These are phyloP conservation scores for Neosilurus hyrtlii DNA, from an alignment of 2,797 vertebrate genomes.

Conservation along the genomic window DNA sequence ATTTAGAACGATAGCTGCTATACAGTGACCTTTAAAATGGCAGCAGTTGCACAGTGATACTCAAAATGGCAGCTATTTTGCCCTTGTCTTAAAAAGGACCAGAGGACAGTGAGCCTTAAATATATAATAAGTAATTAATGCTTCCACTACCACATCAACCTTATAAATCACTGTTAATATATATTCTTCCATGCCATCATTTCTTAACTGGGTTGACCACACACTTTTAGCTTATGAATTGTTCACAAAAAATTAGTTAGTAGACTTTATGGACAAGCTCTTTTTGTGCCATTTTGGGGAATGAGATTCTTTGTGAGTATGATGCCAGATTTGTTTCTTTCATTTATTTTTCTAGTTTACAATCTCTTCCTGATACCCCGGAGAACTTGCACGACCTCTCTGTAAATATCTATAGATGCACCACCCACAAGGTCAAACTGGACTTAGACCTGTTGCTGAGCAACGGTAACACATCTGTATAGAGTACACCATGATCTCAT, in stretches of 20 bases:
- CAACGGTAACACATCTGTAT: slow-evolving; percentile 74
- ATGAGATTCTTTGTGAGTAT: neutral
- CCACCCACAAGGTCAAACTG: slow-evolving; percentile 57
- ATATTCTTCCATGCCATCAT: too few relatives aligned
- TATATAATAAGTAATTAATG: neutral
- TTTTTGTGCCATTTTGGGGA: neutral
- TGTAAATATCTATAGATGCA: slow-evolving; percentile 60
- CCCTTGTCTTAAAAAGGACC: neutral
- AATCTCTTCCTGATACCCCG: neutral
- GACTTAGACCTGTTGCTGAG: slow-evolving; percentile 79
- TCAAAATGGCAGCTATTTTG: neutral
- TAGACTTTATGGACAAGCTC: neutral
- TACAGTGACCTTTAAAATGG: neutral
- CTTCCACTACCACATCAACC: neutral
- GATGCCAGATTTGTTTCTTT: neutral
- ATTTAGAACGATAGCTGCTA: neutral
- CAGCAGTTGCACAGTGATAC: neutral
- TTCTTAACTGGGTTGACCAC: too few relatives aligned
- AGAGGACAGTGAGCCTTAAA: too few relatives aligned
- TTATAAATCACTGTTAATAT: too few relatives aligned
- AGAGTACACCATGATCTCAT: slow-evolving; percentile 62
- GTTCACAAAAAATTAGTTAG: neutral
- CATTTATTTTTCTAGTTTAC: neutral
- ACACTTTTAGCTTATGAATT: neutral
- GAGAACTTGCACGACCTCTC: slow-evolving; percentile 7